A percentile compares a stretch with the other conserved stretches of the same genome.
These are phyloP conservation scores for Lepidostoma basale DNA, from an alignment of 1,140 invertebrate genomes.

Conservation along the genomic window DNA sequence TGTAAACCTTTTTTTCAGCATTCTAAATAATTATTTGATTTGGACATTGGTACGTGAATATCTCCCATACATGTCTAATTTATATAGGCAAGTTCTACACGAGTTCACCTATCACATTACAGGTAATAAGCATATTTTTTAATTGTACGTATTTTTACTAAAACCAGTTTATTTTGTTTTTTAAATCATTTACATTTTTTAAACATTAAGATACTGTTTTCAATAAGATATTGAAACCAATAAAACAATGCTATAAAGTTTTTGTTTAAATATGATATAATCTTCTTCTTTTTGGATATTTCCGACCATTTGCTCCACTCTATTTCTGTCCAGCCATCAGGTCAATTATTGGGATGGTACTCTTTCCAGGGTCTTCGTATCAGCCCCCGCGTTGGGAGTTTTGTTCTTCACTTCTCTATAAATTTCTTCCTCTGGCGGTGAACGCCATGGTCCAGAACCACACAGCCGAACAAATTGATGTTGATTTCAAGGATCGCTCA, in stretches of 20 bases:
- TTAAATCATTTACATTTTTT: no score
- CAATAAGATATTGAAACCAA: no score
- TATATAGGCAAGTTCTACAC: conserved; percentile 47
- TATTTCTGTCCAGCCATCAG: background rate
- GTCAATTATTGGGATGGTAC: background rate
- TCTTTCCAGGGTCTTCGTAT: conserved; percentile 9
- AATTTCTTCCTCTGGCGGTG: conserved; percentile 22
- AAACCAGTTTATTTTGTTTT: no score
- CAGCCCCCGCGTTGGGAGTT: conserved; percentile 20
- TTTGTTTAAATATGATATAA: no score
- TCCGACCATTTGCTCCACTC: no score
- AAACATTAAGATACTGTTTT: no score
- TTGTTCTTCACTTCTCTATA: conserved; percentile 12
- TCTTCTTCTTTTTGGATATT: no score
- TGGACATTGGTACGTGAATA: conserved; percentile 65
- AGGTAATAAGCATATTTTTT: no score
- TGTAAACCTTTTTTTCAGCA: conserved; percentile 44
- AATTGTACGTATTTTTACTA: no score
- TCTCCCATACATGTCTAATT: conserved; percentile 63
- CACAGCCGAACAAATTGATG: background rate
- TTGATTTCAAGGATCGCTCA: background rate
- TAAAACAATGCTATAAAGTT: no score
- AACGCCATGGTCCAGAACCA: background rate
- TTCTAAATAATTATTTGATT: conserved; percentile 67
- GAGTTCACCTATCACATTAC: conserved; percentile 4